These are phyloP conservation scores for Sterna hirundo DNA, from an alignment of 2,113 vertebrate genomes.

Conservation along the genomic window DNA sequence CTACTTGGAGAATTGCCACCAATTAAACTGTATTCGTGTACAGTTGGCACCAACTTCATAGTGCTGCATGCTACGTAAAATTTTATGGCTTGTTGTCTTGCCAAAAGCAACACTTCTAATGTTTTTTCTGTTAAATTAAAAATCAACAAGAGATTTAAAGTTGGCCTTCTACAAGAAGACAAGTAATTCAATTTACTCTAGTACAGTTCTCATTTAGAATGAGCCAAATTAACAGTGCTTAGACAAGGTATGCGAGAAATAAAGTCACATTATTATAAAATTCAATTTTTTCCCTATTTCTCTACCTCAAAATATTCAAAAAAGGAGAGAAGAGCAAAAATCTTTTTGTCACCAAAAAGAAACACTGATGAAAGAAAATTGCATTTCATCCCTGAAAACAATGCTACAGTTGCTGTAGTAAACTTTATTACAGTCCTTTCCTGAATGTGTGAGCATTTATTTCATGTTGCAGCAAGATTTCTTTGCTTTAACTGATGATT, in stretches of 20 bases:
- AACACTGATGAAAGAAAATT: neutral
- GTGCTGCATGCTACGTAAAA: conserved; percentile 35
- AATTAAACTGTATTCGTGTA: conserved; percentile 37
- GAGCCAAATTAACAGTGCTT: neutral
- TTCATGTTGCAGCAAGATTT: neutral
- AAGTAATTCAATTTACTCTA: conserved; percentile 33
- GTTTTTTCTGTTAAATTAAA: conserved; percentile 60
- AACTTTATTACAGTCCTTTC: neutral
- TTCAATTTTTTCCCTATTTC: neutral
- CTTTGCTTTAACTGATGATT: neutral
- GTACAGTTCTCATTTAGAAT: conserved; percentile 7
- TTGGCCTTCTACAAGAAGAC: conserved; percentile 5
- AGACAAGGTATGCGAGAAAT: neutral
- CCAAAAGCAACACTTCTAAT: conserved; percentile 54
- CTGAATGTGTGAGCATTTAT: neutral
- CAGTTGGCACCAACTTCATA: conserved; percentile 24
- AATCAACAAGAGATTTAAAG: conserved; percentile 58
- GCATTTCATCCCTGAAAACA: neutral
- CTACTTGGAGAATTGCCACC: conserved; percentile 57
- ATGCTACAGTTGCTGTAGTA: neutral
- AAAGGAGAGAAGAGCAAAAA: neutral
- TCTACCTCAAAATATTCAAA: neutral
- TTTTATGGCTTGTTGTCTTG: conserved; percentile 46
- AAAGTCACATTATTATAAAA: neutral
- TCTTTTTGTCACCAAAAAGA: neutral